phyloP scores from a whole-genome alignment of 2,888 invertebrate species.

The Lypha dubia region DNA sequence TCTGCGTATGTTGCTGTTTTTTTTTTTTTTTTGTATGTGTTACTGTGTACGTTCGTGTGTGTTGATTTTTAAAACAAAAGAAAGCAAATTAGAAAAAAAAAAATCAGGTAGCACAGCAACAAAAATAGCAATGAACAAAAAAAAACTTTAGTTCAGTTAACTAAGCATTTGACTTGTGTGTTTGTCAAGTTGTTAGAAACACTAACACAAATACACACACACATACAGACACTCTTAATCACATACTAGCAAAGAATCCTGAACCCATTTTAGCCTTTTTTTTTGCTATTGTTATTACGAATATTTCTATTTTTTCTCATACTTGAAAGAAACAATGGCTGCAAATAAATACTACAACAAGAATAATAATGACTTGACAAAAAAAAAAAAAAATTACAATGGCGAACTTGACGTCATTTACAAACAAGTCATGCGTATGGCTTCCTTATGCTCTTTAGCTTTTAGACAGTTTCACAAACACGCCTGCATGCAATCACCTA shows the following conservation, averaged over 20 bases:
- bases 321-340: conserved; percentile 55
- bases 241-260: conserved; percentile 31
- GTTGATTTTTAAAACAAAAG: conserved; percentile 27
- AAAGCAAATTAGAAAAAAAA: conserved; percentile 5
- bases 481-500: neutral
- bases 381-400: conserved; percentile 38
- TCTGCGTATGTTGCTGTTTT: neutral
- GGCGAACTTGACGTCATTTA: conserved; percentile 71
- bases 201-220: conserved; percentile 1
- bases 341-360: conserved; percentile 36
- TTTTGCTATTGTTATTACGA: neutral
- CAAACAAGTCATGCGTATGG: conserved; percentile 71
- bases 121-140: neutral
- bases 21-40: neutral
- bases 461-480: conserved; percentile 25
- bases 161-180: conserved; percentile 64
- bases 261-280: conserved; percentile 36
- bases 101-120: conserved; percentile 32
- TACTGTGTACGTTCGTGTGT: conserved; percentile 5
- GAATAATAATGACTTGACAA: conserved; percentile 25
- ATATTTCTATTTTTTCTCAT: neutral
- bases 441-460: conserved; percentile 58
- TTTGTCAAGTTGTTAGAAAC: conserved; percentile 16
- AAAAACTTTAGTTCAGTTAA: conserved; percentile 54
- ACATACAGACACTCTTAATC: neutral